A percentile compares a stretch with the other conserved stretches of the same genome.
Conservation (phyloP, 2,797 vertebrate species). For the Poecilia gillii region DNA sequence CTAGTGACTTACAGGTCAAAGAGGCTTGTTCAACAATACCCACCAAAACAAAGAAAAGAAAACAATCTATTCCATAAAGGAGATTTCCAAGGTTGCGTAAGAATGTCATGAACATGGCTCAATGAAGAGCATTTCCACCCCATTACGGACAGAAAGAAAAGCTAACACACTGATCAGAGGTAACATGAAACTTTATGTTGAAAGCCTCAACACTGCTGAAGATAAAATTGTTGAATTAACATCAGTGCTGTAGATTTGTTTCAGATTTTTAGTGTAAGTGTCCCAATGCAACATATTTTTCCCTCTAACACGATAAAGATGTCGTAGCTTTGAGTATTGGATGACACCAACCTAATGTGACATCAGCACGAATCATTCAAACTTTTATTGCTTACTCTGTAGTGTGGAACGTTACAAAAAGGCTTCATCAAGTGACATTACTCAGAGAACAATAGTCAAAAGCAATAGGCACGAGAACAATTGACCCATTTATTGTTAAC, state of each 20-base stretch:
- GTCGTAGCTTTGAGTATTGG: too few relatives aligned
- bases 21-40: not conserved
- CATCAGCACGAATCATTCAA: too few relatives aligned
- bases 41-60: not conserved
- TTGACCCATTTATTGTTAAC: too few relatives aligned
- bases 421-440: too few relatives aligned
- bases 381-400: too few relatives aligned
- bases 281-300: too few relatives aligned
- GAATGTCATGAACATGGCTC: not conserved
- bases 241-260: not conserved
- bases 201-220: not conserved
- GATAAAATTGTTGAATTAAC: not conserved
- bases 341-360: too few relatives aligned
- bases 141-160: not conserved
- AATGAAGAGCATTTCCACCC: not conserved
- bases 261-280: too few relatives aligned
- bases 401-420: too few relatives aligned
- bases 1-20: conserved; percentile 2
- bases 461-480: too few relatives aligned
- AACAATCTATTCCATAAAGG: not conserved
- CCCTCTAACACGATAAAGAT: too few relatives aligned
- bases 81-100: not conserved
- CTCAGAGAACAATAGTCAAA: too few relatives aligned
- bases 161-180: not conserved
- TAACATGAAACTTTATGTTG: not conserved